Conservation (phyloP, 2,113 vertebrate species). For the Toxostoma redivivum region DNA sequence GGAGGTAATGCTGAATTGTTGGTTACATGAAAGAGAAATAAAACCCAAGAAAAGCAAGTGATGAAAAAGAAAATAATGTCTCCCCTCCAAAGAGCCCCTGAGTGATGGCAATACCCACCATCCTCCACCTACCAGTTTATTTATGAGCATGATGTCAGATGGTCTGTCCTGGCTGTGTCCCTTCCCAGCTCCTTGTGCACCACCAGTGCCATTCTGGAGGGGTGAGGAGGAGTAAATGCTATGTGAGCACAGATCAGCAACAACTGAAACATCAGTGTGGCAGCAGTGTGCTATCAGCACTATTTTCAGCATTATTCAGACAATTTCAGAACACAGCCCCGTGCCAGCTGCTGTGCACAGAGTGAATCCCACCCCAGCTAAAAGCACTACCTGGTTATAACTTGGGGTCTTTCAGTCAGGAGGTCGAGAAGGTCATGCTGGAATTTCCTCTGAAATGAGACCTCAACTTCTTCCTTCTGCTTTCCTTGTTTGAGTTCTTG, state of each 20-base stretch:
- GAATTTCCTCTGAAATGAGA: not conserved
- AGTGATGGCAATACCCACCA: not conserved
- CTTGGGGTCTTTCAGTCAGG: not conserved
- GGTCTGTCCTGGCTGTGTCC: not conserved
- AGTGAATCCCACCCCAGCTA: not conserved
- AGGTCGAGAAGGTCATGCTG: not conserved
- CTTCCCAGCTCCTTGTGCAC: not conserved
- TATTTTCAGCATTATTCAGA: not conserved
- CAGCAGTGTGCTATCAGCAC: not conserved
- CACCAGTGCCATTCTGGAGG: not conserved
- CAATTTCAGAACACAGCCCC: not conserved
- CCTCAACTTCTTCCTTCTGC: too few species aligned
- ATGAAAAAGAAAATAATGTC: not conserved
- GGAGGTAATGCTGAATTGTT: not conserved
- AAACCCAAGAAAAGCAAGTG: not conserved
- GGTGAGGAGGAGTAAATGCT: not conserved
- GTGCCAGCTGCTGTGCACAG: too few species aligned
- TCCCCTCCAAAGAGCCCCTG: not conserved
- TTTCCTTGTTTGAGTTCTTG: fast-evolving
- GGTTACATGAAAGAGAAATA: not conserved
- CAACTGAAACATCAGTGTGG: not conserved
- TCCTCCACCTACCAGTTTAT: not conserved
- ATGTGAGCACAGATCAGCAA: not conserved
- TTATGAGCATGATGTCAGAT: not conserved
- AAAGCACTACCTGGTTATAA: not conserved